These are phyloP conservation scores for Metallyticus violacea DNA, from an alignment of 2,888 invertebrate species.

Conservation along the genomic window DNA sequence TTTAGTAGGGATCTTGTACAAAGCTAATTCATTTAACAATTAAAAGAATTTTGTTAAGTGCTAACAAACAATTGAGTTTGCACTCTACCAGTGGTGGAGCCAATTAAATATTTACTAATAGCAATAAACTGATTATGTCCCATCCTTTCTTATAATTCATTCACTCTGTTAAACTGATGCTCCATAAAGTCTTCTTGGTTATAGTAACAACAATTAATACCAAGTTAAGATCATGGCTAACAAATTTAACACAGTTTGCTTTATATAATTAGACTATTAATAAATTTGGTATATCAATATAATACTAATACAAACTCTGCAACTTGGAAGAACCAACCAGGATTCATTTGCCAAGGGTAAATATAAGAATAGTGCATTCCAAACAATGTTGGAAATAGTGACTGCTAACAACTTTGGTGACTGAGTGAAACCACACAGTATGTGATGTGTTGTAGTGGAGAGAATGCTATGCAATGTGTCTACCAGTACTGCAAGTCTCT, in stretches of 20 bases:
- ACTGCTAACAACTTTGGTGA: slow-evolving; percentile 14
- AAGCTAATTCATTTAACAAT: neutral
- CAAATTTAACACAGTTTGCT: neutral
- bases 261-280: neutral
- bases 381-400: neutral
- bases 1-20: neutral
- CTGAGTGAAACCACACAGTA: neutral
- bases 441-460: slow-evolving; percentile 28
- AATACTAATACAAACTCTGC: neutral
- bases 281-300: neutral
- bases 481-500: slow-evolving; percentile 18
- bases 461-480: slow-evolving; percentile 13
- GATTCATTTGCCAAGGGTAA: slow-evolving; percentile 4
- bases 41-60: neutral
- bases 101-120: neutral
- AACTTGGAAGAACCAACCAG: slow-evolving; percentile 17
- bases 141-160: neutral
- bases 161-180: neutral
- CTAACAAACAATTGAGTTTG: neutral
- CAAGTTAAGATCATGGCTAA: neutral
- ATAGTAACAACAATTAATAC: neutral
- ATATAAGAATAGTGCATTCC: slow-evolving; percentile 14
- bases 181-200: neutral
- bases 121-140: neutral
- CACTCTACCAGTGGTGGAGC: neutral